Percentiles rank a stretch among this genome's conserved stretches.
These are phyloP conservation scores for Brienomyrus brachyistius DNA, from an alignment of 2,113 vertebrate species.

Conservation along the genomic window DNA sequence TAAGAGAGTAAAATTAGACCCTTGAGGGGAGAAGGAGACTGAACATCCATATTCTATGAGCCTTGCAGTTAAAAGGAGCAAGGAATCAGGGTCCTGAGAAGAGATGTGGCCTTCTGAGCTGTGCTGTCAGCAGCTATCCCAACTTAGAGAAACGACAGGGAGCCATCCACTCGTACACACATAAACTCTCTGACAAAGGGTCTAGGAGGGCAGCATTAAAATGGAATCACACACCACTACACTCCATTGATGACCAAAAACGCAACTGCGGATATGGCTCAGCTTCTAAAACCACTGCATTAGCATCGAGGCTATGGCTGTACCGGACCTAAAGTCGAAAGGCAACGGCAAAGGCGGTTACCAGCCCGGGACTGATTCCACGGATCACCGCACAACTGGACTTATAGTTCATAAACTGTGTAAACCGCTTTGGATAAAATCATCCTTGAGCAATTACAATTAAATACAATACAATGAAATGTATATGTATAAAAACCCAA, in stretches of 20 bases:
- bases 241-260: background rate
- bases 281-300: background rate
- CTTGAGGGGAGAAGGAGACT: background rate
- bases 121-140: background rate
- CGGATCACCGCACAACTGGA: background rate
- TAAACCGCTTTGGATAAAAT: background rate
- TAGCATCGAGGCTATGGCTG: background rate
- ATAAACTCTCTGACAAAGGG: background rate
- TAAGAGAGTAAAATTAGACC: background rate
- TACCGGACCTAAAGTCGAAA: background rate
- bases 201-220: background rate
- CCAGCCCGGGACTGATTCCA: background rate
- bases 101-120: background rate
- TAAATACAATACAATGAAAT: too few species aligned
- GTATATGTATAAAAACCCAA: background rate
- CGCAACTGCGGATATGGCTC: background rate
- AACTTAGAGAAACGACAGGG: background rate
- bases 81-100: background rate
- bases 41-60: slow-evolving; percentile 13
- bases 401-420: background rate
- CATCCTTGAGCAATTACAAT: background rate
- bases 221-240: background rate
- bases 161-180: background rate
- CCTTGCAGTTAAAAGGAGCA: background rate
- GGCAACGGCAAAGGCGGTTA: background rate